These are phyloP conservation scores for Drosophila mayri DNA, from an alignment of 1,140 invertebrate genomes.

Conservation along the genomic window DNA sequence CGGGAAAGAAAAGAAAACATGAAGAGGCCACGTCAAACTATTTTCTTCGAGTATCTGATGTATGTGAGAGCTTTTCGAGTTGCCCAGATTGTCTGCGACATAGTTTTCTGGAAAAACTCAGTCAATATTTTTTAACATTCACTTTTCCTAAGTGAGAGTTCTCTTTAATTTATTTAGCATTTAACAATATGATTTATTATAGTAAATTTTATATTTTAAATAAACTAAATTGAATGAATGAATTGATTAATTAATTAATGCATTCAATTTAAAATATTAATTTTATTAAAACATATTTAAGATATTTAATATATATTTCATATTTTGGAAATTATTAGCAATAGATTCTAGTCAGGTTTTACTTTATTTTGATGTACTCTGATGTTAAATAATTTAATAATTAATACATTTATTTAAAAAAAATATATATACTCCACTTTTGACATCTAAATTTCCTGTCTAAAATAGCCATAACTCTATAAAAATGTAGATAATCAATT, in stretches of 20 bases:
- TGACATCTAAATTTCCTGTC: not conserved
- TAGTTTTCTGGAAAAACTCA: constrained; percentile 3
- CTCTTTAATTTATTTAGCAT: not conserved
- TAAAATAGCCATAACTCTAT: not conserved
- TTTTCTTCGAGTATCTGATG: constrained; percentile 11
- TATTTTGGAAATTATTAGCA: no score
- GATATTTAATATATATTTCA: no score
- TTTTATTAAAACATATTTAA: no score
- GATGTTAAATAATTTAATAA: not conserved
- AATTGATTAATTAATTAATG: no score
- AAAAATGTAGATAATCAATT: constrained; percentile 29
- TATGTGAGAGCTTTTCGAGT: constrained; percentile 15
- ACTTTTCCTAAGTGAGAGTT: not conserved
- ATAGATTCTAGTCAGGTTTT: no score
- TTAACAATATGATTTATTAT: not conserved
- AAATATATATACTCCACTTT: not conserved
- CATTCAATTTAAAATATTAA: no score
- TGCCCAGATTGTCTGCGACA: constrained; percentile 15
- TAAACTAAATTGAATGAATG: no score
- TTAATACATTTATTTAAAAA: not conserved
- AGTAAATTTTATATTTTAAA: not conserved
- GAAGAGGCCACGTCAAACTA: constrained; percentile 1
- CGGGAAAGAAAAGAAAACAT: not conserved
- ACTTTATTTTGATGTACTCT: no score
- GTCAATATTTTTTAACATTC: not conserved